Percentiles rank a stretch among this genome's conserved stretches.
phyloP scores from a whole-genome alignment of 2,888 invertebrate genomes.

The Caenorhabditis sp. region DNA sequence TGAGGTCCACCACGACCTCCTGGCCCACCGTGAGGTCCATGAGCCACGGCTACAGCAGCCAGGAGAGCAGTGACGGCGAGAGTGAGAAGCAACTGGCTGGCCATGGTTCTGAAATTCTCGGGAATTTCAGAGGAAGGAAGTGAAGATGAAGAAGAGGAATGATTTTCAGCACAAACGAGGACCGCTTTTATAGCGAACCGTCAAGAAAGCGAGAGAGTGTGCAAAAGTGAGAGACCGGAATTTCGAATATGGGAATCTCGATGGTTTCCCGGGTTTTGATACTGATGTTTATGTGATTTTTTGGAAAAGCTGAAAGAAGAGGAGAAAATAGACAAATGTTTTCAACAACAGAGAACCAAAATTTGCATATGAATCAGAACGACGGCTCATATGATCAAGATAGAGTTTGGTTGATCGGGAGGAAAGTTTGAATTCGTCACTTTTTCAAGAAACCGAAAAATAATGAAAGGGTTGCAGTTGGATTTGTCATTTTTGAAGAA shows the following conservation, averaged over 20 bases:
- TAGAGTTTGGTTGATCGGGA: background rate
- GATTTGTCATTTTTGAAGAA: no score
- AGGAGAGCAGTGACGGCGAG: background rate
- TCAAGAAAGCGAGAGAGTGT: constrained; percentile 1
- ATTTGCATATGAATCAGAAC: constrained; percentile 1
- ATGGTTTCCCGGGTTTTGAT: background rate
- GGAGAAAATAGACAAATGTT: background rate
- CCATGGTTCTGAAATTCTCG: constrained; percentile 30
- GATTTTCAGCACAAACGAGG: background rate
- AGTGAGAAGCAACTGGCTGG: constrained; percentile 10
- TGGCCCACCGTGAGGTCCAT: background rate
- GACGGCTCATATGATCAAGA: background rate
- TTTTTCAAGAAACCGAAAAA: background rate
- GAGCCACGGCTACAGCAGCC: background rate
- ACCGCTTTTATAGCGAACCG: background rate
- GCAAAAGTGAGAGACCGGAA: background rate
- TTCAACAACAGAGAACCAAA: background rate
- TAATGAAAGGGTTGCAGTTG: no score
- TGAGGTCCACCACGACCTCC: background rate
- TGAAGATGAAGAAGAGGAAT: background rate
- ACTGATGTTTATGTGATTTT: constrained; percentile 11
- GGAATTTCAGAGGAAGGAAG: background rate
- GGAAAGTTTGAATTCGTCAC: background rate
- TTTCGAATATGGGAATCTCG: constrained; percentile 8
- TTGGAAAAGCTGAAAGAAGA: background rate